Evolutionary conservation across 1,140 invertebrate species (phyloP), one percentile per base, ranked within the genome.

Genomic region (Calephelis nemesis): DNA sequence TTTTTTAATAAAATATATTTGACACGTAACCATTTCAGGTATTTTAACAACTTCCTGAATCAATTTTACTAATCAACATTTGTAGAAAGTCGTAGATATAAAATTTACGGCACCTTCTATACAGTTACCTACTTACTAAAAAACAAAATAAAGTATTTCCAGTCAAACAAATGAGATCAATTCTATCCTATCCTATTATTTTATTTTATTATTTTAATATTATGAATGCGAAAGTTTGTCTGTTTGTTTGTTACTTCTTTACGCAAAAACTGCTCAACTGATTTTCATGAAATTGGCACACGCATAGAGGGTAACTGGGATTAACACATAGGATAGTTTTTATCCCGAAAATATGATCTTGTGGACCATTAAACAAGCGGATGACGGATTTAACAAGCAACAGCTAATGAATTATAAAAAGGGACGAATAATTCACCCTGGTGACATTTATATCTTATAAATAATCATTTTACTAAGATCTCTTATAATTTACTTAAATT

Each of bases 1-100:
- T 49, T n/a, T 49, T n/a, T 30, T 4, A 49, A 49, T 49, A 49
- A 49, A 49, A 49, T 49, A 49, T 49, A 49, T 49, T 49, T 49
- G 48, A 49, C 4, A 49, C 48, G 48, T 49, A 49, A 49, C 47
- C 7, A 12, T 49, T n/a, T 49, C 7, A 12, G 47, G 47, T 4
- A 30, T 30, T 30, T 30, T 30, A 30, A 4, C 30, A 30, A 30
- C 30, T 30, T 30, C 4, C 30, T 49, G 11, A 12, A 12, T 12
- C 48, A 49, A 49, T 4, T 49, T 49, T 10, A 10, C n/a, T 0
- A 49, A 49, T 49, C 48, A n/a, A 49, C 48, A 49, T 49, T n/a
- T 49, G 48, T 49, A 49, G 48, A 12, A 5, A 49, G n/a, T 49
- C 48, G 11, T 49, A 49, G 15, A 19, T 19, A 19, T 49, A 49